Base-by-base conservation (phyloP, 1,140 invertebrate genomes). In the Drosophila jambulina region DNA sequence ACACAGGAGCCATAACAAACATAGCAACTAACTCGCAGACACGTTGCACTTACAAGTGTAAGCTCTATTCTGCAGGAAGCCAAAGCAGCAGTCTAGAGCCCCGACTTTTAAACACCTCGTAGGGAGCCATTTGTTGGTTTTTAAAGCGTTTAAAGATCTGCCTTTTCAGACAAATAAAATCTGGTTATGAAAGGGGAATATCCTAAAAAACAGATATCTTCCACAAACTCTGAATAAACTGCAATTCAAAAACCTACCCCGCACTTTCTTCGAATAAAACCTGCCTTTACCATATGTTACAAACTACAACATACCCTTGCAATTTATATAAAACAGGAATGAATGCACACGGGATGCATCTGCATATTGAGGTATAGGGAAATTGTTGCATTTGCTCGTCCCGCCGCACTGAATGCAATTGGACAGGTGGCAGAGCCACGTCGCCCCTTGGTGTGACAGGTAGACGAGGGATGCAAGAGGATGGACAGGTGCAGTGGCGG, bases 331-430 rank as follows among this genome's bases (percentile, higher is more conserved):
- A 17, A 65, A 15, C 23, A 19, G 15, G 64, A 38, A 62, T 56
- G 25, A 56, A 48, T 48, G 46, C 34, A 25, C 17, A 51, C 45
- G 59, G 64, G 64, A 74, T 75, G 74, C 67, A 58, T 70, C 45
- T 61, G 36, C 63, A 75, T 70, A 49, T 60, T 19, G 43, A 29
- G 36, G 43, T 29, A 77, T 43, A 59, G 53, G 64, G 58, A 82
- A 86, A 86, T 85, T 86, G 80, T 87, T 82, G 83, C 80, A 86
- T 76, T 81, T 75, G 61, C 25, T 62, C 34, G 60, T 59, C 46
- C 25, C 63, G 48, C 76, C 78, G 65, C 68, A 48, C 36, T 76
- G 83, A 83, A 82, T 87, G 79, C 82, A 82, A 80, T 79, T 86
- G 74, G 76, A 87, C 84, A 82, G 83, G 77, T 79, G 79, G 67